phyloP scores from a whole-genome alignment of 1,140 invertebrate genomes.

The Drosophila tani region DNA sequence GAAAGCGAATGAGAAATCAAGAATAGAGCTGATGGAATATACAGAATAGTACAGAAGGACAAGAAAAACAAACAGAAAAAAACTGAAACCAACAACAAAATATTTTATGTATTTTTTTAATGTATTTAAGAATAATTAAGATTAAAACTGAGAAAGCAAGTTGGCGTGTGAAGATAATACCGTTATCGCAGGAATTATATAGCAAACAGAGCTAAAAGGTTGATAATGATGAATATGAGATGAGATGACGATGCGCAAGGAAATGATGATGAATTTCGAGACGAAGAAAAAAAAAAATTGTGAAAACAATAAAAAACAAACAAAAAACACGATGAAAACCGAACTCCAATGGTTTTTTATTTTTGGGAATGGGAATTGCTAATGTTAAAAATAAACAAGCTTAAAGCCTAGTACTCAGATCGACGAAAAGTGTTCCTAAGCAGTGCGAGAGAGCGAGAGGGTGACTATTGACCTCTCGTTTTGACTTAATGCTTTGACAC shows the following conservation, averaged over 20 bases:
- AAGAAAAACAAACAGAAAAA: slow-evolving; percentile 25
- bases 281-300: slow-evolving; percentile 40
- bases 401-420: too few species aligned
- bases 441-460: too few species aligned
- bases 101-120: slow-evolving; percentile 83
- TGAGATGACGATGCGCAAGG: slow-evolving; percentile 65
- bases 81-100: slow-evolving; percentile 53
- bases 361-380: background rate
- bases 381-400: background rate
- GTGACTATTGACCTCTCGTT: too few species aligned
- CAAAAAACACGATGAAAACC: slow-evolving; percentile 26
- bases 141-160: slow-evolving; percentile 42
- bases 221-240: slow-evolving; percentile 17
- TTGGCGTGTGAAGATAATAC: slow-evolving; percentile 43
- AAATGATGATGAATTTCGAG: slow-evolving; percentile 61
- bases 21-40: slow-evolving; percentile 30
- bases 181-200: slow-evolving; percentile 53
- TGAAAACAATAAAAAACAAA: slow-evolving; percentile 30
- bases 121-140: slow-evolving; percentile 81
- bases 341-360: background rate
- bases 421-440: too few species aligned
- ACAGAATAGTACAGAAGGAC: slow-evolving; percentile 22
- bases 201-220: slow-evolving; percentile 36
- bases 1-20: slow-evolving; percentile 20
- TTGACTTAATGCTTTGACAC: too few species aligned